Base-by-base conservation (phyloP, 92 coral and sea anemone species). In the Actinernus sp. region DNA sequence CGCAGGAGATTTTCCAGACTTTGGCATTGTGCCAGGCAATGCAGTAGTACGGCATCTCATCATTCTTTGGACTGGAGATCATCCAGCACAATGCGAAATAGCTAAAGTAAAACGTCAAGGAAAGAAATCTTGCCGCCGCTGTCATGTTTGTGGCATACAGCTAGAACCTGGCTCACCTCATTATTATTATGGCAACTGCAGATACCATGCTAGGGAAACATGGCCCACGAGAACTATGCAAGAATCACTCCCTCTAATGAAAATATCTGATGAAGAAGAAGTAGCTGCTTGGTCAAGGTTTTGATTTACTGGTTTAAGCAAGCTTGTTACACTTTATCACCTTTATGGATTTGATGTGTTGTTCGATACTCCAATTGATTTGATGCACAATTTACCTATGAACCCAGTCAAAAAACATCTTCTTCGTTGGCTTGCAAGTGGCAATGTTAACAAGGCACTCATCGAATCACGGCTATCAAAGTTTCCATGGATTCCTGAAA, bases 281-380 rank as follows among this genome's bases (percentile, higher is more conserved):
- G 88, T 75, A 51, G 63, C 76, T 16, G 82, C 82, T 7, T 74
- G 77, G 69, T 46, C 26, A 59, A 80, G 66, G 31, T 47, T 53
- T 34, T 70, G 88, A 34, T 82, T 63, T 51, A 66, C 78, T 56
- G 89, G 89, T 43, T 31, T 65, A 49, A 82, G 78, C 62, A 43
- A 56, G 59, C 89, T 82, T 31, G 49, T 37, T 47, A 18, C 26
- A 48, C 89, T 82, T 29, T 73, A 74, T 74, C 36, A 82, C 23
- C 83, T 82, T 10, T 82, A 82, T 57, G 89, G 89, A 36, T 82
- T 82, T 68, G 74, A 75, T 83, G 79, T 83, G 33, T 34, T 83
- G 26, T 43, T 31, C 50, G 89, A 82, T 72, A 58, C 78, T n/a
- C 64, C 70, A 13, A 49, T 82, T 82, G 89, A 82, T n/a, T n/a